phyloP scores from a whole-genome alignment of 1,140 invertebrate species.

The Bombus huntii region DNA sequence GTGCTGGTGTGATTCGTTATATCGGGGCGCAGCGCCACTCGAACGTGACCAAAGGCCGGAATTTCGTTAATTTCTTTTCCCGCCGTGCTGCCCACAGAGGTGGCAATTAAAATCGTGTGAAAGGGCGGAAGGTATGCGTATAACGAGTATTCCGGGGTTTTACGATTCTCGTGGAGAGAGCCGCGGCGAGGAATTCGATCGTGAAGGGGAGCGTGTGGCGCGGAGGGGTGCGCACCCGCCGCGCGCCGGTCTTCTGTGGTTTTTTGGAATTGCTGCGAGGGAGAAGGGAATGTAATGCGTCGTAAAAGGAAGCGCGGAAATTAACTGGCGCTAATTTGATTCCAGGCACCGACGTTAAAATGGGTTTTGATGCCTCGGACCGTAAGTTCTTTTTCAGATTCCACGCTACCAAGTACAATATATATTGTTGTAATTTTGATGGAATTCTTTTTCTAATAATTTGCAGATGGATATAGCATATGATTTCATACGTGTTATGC shows the following conservation, averaged over 20 bases:
- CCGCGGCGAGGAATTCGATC: slow-evolving; percentile 31
- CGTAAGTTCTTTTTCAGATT: no score
- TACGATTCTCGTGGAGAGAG: slow-evolving; percentile 35
- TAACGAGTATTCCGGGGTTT: slow-evolving; percentile 51
- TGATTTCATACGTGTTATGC: neutral
- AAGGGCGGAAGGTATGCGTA: slow-evolving; percentile 48
- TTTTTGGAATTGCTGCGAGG: slow-evolving; percentile 5
- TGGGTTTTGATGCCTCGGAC: neutral
- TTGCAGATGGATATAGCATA: neutral
- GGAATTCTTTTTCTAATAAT: neutral
- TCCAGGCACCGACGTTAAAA: neutral
- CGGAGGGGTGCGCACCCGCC: neutral
- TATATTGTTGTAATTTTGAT: no score
- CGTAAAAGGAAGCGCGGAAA: slow-evolving; percentile 27
- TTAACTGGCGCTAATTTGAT: slow-evolving; percentile 46
- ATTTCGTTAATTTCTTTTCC: slow-evolving; percentile 55
- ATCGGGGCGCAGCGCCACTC: slow-evolving; percentile 6
- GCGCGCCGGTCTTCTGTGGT: neutral
- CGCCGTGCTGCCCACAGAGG: slow-evolving; percentile 33
- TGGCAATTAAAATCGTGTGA: slow-evolving; percentile 57
- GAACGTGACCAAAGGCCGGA: slow-evolving; percentile 48
- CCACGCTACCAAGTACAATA: no score
- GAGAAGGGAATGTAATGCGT: neutral
- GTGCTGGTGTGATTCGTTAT: slow-evolving; percentile 43
- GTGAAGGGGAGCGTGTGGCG: neutral